Evolutionary conservation across 30 jellyfish, hydroid and myxozoan species (phyloP), one percentile per base, ranked within the genome.

Genomic region (Aurelia coerulea): DNA sequence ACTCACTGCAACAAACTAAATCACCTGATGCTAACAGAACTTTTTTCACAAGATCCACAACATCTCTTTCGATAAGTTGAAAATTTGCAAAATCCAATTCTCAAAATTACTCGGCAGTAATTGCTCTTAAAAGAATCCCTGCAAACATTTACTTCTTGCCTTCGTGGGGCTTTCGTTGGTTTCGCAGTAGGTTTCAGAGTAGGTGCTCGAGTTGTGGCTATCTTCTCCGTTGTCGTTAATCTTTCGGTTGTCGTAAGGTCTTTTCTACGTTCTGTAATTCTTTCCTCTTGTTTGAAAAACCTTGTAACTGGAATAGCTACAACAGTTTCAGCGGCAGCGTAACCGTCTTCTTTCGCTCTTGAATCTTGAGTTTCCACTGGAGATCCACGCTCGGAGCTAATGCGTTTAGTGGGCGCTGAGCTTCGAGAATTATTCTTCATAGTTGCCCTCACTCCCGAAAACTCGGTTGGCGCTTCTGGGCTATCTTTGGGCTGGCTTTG

Each of bases 61-160:
- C 93, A 84, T 34, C 93, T 64, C 37, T 84, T 84, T 23, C 63
- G 50, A 64, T 84, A 84, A 0, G 87, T 84, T 39, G 93, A 72
- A 54, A 72, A 84, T 64, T 73, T 72, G 76, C 93, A 84, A 74
- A 84, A 84, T 41, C 81, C 81, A 67, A 84, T 73, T 59, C 87
- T 23, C 32, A 84, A 65, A 14, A 84, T 84, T 2, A 73, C 87
- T 72, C 81, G 35, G 65, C 93, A 84, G 64, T 84, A 84, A 16
- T 79, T 81, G 29, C 76, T 62, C 68, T 74, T 84, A 54, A 50
- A 58, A 4, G 87, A 41, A 65, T 84, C 74, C 39, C 62, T 84
- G 75, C 93, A 84, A 16, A 60, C 14, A 46, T 46, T 46, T 46
- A 46, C 56, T 7, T 46, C 65, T 23, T 50, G 62, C 72, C 41